Percentiles rank a stretch among this genome's conserved stretches.
phyloP scores from a whole-genome alignment of 1,140 invertebrate species.

The Caenorhabditis remanei region DNA sequence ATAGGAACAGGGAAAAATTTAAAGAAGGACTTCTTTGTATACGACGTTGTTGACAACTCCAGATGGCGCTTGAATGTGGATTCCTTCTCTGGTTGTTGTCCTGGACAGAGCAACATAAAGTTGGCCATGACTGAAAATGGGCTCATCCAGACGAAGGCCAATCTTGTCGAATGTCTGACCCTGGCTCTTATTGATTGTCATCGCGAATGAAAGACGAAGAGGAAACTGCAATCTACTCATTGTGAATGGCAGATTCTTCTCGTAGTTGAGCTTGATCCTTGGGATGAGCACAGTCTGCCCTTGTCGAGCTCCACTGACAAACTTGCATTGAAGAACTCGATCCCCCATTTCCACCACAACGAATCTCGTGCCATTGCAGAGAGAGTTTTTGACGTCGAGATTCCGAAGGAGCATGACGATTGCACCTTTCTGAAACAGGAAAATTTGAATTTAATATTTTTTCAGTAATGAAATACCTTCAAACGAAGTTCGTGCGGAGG shows the following conservation, averaged over 20 bases:
- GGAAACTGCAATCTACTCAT: conserved; percentile 79
- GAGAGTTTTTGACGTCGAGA: conserved; percentile 34
- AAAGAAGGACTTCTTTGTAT: no score
- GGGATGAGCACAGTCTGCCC: no score
- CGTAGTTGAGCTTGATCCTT: no score
- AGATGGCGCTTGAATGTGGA: conserved; percentile 20
- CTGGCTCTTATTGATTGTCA: conserved; percentile 82
- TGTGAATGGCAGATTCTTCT: no score
- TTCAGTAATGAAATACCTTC: no score
- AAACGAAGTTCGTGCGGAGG: no score
- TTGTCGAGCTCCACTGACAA: neutral
- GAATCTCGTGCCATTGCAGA: conserved; percentile 72
- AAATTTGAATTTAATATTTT: neutral
- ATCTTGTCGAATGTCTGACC: conserved; percentile 78
- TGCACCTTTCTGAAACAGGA: conserved; percentile 61
- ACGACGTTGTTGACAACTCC: no score
- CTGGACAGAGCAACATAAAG: conserved; percentile 74
- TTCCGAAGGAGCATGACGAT: conserved; percentile 70
- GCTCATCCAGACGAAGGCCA: conserved; percentile 77
- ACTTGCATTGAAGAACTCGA: neutral
- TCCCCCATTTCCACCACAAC: neutral
- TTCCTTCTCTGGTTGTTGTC: conserved; percentile 13
- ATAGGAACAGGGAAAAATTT: no score
- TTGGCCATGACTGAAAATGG: conserved; percentile 79
- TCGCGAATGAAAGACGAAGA: conserved; percentile 79